Percentiles rank a stretch among this genome's conserved stretches.
phyloP scores from a whole-genome alignment of 1,140 invertebrate genomes.

The Aphis gossypii region DNA sequence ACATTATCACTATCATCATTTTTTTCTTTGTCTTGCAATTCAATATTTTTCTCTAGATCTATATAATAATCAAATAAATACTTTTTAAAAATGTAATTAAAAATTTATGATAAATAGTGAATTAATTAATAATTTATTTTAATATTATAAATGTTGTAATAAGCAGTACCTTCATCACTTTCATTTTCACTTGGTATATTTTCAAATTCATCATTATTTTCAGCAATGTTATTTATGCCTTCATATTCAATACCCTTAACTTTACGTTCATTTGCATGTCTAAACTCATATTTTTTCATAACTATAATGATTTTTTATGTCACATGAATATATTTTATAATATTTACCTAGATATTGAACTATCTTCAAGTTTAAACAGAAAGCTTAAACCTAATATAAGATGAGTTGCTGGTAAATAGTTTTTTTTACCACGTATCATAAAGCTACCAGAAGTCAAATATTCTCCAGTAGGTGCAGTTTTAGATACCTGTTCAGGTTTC shows the following conservation, averaged over 20 bases:
- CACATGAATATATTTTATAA: not conserved
- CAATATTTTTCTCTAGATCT: conserved; percentile 28
- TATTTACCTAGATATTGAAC: conserved; percentile 65
- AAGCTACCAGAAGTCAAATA: conserved; percentile 96
- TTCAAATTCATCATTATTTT: conserved; percentile 62
- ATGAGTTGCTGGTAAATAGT: conserved; percentile 90
- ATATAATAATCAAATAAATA: not conserved
- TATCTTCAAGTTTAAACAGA: conserved; percentile 86
- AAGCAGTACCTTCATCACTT: conserved; percentile 54
- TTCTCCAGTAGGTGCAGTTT: conserved; percentile 96
- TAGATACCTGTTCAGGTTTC: conserved; percentile 92
- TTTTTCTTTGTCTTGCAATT: not conserved
- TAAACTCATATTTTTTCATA: conserved; percentile 1
- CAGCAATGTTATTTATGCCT: conserved; percentile 59
- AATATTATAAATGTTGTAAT: not conserved
- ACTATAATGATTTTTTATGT: not conserved
- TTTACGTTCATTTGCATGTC: conserved; percentile 51
- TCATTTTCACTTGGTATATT: conserved; percentile 64
- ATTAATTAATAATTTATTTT: not conserved
- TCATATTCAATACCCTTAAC: conserved; percentile 41
- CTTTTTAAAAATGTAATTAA: not conserved
- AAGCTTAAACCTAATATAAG: conserved; percentile 94
- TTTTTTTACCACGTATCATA: conserved; percentile 98
- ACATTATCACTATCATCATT: no score
- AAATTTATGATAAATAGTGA: not conserved